Base-by-base conservation (phyloP, 2,113 vertebrate genomes). In the rabbit (Oryctolagus cuniculus) region DNA sequence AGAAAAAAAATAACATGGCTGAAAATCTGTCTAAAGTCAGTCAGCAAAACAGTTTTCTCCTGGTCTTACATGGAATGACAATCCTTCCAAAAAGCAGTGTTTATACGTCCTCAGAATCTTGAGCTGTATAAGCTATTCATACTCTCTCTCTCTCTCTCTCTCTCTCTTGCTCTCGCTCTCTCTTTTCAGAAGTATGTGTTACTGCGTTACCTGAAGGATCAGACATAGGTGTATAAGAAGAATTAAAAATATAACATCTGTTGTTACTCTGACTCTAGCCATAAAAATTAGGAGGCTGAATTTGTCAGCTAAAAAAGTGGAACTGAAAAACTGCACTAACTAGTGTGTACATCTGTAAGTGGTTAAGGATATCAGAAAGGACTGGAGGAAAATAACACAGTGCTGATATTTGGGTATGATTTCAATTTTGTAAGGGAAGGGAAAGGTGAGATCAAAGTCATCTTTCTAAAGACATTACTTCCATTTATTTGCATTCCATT, bases 41-140 rank as follows among this genome's bases (percentile, higher is more conserved):
- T 75, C n/a, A 90, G 67, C 11, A 78, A 93, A 93, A 17, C 36
- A 80, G 31, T 44, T 95, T 93, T 21, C 85, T 94, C 78, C 80
- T 55, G 16, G 17, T 90, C 58, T 91, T 83, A 92, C 67, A 82
- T 6, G 73, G 63, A 93, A 91, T 53, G 44, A 11, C 15, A 77
- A 84, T 63, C 9, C 16, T 93, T 91, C 96, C 61, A 67, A 91
- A 69, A 83, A 51, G 9, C 21, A 79, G 58, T 72, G 6, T 55
- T 84, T 90, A 84, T 70, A 80, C 11, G 29, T 95, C 73, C n/a
- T 88, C 58, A 74, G 55, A 22, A 55, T 79, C 80, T 96, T 89
- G 95, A 70, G 83, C 34, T n/a, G 64, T 81, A 63, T 84, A 58
- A 93, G 63, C 19, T 72, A 44, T 87, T 89, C 4, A 0, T 29